Evolutionary conservation across 2,797 vertebrate genomes (phyloP).

Genomic region (Melanogrammus aeglefinus): DNA sequence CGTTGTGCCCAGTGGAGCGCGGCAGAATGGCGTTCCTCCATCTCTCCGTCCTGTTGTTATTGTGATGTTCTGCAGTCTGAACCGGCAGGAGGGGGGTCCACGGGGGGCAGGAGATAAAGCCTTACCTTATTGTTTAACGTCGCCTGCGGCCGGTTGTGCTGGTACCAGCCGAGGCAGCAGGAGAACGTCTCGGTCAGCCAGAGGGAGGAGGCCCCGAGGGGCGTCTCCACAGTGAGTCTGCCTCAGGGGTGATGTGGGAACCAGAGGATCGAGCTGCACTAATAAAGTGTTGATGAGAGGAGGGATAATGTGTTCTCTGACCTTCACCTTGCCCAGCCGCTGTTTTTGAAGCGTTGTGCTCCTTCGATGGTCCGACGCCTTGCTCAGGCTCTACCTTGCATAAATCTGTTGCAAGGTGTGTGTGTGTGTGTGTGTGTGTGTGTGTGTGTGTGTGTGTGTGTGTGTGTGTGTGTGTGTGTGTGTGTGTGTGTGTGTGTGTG

Average conservation of each 20-base stretch:
- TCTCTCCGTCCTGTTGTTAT: constrained; percentile 43
- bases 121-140: constrained; percentile 25
- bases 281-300: constrained; percentile 60
- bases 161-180: background rate
- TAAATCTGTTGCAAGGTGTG: constrained; percentile 58
- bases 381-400: constrained; percentile 58
- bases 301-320: constrained; percentile 63
- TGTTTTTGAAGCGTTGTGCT: constrained; percentile 47
- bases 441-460: background rate
- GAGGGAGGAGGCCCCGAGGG: background rate
- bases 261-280: constrained; percentile 31
- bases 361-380: constrained; percentile 47
- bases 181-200: background rate
- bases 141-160: background rate
- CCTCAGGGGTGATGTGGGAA: constrained; percentile 39
- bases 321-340: constrained; percentile 58
- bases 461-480: background rate
- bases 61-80: constrained; percentile 27
- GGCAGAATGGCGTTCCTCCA: constrained; percentile 50
- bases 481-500: background rate
- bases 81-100: constrained; percentile 22
- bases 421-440: background rate
- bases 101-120: constrained; percentile 39
- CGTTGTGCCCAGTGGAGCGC: constrained; percentile 54
- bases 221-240: constrained; percentile 12